Evolutionary conservation across 1,140 invertebrate species (phyloP), one percentile per base, ranked within the genome.

Genomic region (Mercenaria mercenaria): DNA sequence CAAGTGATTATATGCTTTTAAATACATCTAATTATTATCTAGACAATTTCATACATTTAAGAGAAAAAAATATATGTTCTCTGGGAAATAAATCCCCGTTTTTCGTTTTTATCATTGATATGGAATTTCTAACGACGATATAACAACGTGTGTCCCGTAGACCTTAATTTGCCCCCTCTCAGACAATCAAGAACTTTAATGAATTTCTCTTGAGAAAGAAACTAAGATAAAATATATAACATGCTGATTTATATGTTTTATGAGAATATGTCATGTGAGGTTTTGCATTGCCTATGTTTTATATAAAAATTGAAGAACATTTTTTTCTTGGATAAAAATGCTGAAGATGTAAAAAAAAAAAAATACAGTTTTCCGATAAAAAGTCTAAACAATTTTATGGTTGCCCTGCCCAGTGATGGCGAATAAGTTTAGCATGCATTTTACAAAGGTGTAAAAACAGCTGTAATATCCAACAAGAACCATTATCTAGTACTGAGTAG

Each of bases 201-300:
- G 67, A 72, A 72, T 39, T n/a, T 26, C 67, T 39, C 34, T 72
- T 72, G 1, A 67, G 61, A 67, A 32, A 18, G 61, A 67, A 67
- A 67, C 32, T 32, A 39, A 72, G 67, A 72, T 72, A 20, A 72
- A 72, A 39, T 64, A 72, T 39, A 72, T 72, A 34, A 72, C 67
- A 20, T 41, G 67, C 34, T 72, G 67, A 72, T 72, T 72, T 32
- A 72, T 72, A 26, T 23, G 34, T 37, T 72, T 39, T 72, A 41
- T 39, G 34, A 2, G 56, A 59, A 26, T 59, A 13, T n/a, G n/a
- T n/a, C n/a, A n/a, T n/a, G n/a, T n/a, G n/a, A n/a, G n/a, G n/a
- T n/a, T n/a, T n/a, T n/a, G n/a, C n/a, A n/a, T n/a, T n/a, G n/a
- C n/a, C n/a, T n/a, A n/a, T n/a, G n/a, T n/a, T n/a, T n/a, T n/a